Evolutionary conservation across 2,113 vertebrate species (phyloP).

Genomic region (Pseudonaja textilis): DNA sequence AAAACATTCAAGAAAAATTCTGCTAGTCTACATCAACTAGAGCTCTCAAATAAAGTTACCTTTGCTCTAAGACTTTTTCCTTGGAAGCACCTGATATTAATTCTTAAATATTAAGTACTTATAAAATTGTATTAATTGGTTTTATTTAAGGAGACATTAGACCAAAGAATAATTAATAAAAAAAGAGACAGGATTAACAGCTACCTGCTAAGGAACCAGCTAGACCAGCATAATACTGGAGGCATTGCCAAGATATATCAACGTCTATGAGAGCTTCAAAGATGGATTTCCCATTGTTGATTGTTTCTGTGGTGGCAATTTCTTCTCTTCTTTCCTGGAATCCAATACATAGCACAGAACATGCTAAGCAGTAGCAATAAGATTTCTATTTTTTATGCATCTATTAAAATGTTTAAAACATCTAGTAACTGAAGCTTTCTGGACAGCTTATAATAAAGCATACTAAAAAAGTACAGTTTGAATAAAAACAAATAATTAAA

Average conservation of each 20-base stretch:
- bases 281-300: conserved; percentile 94
- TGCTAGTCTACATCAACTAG: neutral
- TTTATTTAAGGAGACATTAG: neutral
- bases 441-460: neutral
- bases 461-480: neutral
- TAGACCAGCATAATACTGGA: conserved; percentile 92
- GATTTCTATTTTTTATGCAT: neutral
- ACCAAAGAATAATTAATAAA: neutral
- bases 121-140: neutral
- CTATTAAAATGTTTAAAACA: neutral
- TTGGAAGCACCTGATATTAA: neutral
- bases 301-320: conserved; percentile 86
- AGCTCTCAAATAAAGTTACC: neutral
- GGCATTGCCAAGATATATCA: conserved; percentile 81
- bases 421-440: neutral
- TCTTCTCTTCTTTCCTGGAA: conserved; percentile 83
- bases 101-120: neutral
- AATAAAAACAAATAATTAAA: neutral
- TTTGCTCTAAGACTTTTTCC: neutral
- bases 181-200: conserved; percentile 8
- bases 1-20: neutral
- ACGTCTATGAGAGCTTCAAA: conserved; percentile 86
- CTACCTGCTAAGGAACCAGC: conserved; percentile 86
- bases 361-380: neutral
- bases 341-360: neutral